Conservation (phyloP, 2,888 invertebrate species). For the Protonemura montana region DNA sequence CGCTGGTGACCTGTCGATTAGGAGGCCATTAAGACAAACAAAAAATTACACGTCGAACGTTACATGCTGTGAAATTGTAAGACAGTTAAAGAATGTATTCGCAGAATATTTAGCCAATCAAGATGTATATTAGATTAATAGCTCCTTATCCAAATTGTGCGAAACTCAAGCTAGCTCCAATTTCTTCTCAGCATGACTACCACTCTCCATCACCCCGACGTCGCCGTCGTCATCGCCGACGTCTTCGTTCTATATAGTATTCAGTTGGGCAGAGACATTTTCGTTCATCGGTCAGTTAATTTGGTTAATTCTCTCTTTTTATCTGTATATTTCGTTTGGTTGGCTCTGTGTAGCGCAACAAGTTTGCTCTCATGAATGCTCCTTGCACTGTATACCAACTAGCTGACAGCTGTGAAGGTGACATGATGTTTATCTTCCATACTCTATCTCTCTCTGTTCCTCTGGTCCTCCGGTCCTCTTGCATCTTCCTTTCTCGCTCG, state of each 20-base stretch:
- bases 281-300: conserved; percentile 28
- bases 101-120: neutral
- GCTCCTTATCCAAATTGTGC: neutral
- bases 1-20: neutral
- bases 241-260: neutral
- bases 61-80: neutral
- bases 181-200: neutral
- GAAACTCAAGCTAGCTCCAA: neutral
- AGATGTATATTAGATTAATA: neutral
- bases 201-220: no score
- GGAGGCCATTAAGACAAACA: neutral
- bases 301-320: conserved; percentile 36
- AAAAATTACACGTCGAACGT: neutral
- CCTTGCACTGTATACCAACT: conserved; percentile 1
- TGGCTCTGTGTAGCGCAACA: neutral
- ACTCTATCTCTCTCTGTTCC: conserved; percentile 41
- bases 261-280: neutral
- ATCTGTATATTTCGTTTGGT: conserved; percentile 31
- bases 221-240: neutral
- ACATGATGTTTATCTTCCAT: conserved; percentile 27
- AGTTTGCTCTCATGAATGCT: conserved; percentile 14
- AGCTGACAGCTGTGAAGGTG: conserved; percentile 22
- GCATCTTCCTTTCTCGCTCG: conserved; percentile 38
- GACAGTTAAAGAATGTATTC: neutral
- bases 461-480: conserved; percentile 1